Evolutionary conservation across 2,797 vertebrate species (phyloP), one percentile per base, ranked within the genome.

Genomic region (Amblyraja radiata): DNA sequence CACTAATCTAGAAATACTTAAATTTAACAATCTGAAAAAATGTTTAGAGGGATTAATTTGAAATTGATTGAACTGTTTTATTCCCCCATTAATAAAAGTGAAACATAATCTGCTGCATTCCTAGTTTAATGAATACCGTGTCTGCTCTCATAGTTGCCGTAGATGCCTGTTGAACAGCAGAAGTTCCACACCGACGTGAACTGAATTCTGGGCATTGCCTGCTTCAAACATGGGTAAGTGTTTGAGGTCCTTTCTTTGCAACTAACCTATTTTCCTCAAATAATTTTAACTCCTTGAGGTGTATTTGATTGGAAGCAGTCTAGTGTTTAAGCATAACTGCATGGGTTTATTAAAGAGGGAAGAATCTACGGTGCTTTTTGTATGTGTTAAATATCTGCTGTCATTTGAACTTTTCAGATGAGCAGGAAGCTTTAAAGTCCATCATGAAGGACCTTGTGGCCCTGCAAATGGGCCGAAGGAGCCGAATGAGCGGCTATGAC

Each of bases 371-470:
- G 16, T 68, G 16, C 63, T 68, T 63, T 68, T 18, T 65, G n/a
- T 61, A 68, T 68, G 18, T 63, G 65, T 68, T 68, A 68, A 68
- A 18, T 36, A 18, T 84, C 46, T 23, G 14, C 9, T 88, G 32
- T 88, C 63, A 68, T 94, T 39, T 95, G 95, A 95, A 94, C 68
- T 74, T 94, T 93, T 6, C 95, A 99, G 99, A 99, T 90, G 99
- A 99, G 95, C 97, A 99, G 93, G 98, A 99, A 96, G 99, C 98
- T 95, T 97, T 99, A 95, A 98, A 99, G 96, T 99, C 99, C 78
- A 99, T 99, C 95, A 99, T 99, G 98, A 99, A 99, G 96, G 99
- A 99, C 96, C 97, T 99, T 96, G 98, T 99, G 93, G 99, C 99
- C 6, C 97, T 99, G 93, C 97, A 99, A 96, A 99, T 99, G 98